Percentiles rank a stretch among this genome's conserved stretches.
Evolutionary conservation across 1,140 invertebrate species (phyloP).

Genomic region (Ladona fulva): DNA sequence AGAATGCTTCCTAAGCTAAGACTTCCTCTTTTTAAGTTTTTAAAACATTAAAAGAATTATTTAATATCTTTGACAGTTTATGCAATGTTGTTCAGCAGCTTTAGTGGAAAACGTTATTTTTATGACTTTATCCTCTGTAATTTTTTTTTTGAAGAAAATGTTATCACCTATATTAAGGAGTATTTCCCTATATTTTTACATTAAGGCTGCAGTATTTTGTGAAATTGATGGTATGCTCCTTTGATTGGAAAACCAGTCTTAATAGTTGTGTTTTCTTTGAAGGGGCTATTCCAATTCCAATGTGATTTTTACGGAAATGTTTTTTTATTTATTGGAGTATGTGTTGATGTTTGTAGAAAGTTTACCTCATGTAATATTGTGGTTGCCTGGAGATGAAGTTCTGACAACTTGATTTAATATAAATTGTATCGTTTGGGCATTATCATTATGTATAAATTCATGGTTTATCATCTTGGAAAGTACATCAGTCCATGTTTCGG

Average conservation of each 20-base stretch:
- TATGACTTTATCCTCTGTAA: neutral
- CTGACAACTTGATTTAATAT: neutral
- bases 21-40: neutral
- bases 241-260: neutral
- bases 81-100: neutral
- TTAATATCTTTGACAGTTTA: neutral
- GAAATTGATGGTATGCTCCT: conserved; percentile 2
- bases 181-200: neutral
- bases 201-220: conserved; percentile 5
- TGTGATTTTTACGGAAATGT: conserved; percentile 7
- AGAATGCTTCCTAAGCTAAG: neutral
- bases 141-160: neutral
- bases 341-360: conserved; percentile 9
- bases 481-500: neutral
- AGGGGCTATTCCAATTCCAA: neutral
- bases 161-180: neutral
- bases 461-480: neutral
- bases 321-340: conserved; percentile 11
- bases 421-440: conserved; percentile 1
- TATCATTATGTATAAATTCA: neutral
- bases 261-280: neutral
- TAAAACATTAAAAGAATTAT: neutral
- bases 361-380: conserved; percentile 7
- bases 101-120: neutral
- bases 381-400: neutral